Percentiles rank a stretch among this genome's conserved stretches.
These are phyloP conservation scores for Hypercompe scribonia DNA, from an alignment of 2,888 invertebrate species.

Conservation along the genomic window DNA sequence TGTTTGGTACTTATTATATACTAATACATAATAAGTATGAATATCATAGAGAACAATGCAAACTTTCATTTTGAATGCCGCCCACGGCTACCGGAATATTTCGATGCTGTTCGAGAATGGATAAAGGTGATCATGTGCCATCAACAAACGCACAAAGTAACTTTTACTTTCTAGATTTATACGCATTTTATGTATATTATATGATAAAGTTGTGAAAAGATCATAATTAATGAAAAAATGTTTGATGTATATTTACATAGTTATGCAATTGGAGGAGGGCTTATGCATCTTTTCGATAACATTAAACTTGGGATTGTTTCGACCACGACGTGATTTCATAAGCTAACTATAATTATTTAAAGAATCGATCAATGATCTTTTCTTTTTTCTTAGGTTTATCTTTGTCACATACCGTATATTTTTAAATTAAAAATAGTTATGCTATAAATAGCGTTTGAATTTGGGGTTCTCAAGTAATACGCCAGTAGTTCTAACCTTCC, in stretches of 20 bases:
- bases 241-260: conserved; percentile 72
- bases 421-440: conserved; percentile 19
- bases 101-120: conserved; percentile 38
- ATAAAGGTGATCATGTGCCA: conserved; percentile 35
- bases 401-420: conserved; percentile 4
- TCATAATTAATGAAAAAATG: conserved; percentile 61
- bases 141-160: conserved; percentile 43
- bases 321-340: conserved; percentile 54
- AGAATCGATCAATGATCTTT: conserved; percentile 24
- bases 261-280: conserved; percentile 71
- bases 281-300: conserved; percentile 66
- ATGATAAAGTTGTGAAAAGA: conserved; percentile 48
- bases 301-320: conserved; percentile 68
- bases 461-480: conserved; percentile 32
- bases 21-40: conserved; percentile 36
- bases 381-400: conserved; percentile 9
- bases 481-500: conserved; percentile 12
- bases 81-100: conserved; percentile 49
- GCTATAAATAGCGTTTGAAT: background rate
- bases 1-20: conserved; percentile 63
- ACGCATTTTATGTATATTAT: conserved; percentile 46
- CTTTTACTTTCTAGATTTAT: conserved; percentile 64
- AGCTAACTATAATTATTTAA: conserved; percentile 58
- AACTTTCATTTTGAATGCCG: conserved; percentile 71
- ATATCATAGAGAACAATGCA: conserved; percentile 41